Evolutionary conservation across 2,888 invertebrate species (phyloP).

Genomic region (Pilophorus perplexus): DNA sequence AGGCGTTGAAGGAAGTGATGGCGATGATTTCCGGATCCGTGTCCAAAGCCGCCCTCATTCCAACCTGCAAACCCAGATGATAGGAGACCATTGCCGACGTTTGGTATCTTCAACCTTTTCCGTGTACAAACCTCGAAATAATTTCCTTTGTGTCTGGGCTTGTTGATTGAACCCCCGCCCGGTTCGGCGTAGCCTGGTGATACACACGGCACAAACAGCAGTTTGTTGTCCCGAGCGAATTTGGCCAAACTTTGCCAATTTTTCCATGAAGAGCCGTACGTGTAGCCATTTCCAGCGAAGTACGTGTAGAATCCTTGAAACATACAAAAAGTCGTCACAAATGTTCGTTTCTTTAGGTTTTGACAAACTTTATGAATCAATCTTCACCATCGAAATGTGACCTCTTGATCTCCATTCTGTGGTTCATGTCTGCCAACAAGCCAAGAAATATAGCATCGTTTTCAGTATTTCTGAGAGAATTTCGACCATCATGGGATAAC

Average conservation of each 20-base stretch:
- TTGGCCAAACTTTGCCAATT: constrained; percentile 55
- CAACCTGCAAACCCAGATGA: constrained; percentile 9
- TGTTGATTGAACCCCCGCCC: constrained; percentile 58
- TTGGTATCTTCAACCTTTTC: too few species aligned
- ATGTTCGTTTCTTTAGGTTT: too few species aligned
- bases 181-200: constrained; percentile 70
- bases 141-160: constrained; percentile 58
- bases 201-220: constrained; percentile 66
- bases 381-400: constrained; percentile 56
- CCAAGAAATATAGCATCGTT: constrained; percentile 62
- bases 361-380: too few species aligned
- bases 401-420: constrained; percentile 57
- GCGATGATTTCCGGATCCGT: constrained; percentile 57
- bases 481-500: constrained; percentile 53
- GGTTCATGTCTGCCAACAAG: constrained; percentile 58
- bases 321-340: neutral
- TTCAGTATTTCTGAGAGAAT: constrained; percentile 57
- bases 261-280: constrained; percentile 63
- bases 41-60: constrained; percentile 31
- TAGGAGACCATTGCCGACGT: neutral
- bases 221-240: constrained; percentile 59
- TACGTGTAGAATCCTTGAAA: constrained; percentile 62
- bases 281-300: constrained; percentile 64
- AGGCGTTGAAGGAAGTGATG: constrained; percentile 71
- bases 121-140: constrained; percentile 61